Percentiles rank a stretch among this genome's conserved stretches.
Evolutionary conservation across 2,888 invertebrate genomes (phyloP).

Genomic region (Lasioglossum villosulum): DNA sequence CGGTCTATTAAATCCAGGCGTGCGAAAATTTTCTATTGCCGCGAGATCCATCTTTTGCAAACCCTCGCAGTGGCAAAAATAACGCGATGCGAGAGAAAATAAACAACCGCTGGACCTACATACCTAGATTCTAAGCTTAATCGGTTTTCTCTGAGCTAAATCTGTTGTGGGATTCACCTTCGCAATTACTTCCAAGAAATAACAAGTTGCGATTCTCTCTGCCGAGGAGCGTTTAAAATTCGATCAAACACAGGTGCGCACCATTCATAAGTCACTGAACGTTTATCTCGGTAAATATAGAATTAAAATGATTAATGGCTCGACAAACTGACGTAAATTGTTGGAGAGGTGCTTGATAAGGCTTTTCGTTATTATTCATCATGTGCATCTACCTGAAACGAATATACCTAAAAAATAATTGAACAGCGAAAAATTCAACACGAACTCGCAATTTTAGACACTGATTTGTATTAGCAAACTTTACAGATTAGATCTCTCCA

Average conservation of each 20-base stretch:
- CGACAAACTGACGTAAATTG: slow-evolving; percentile 1
- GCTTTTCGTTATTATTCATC: not conserved
- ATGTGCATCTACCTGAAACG: too few relatives aligned
- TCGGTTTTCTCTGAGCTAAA: slow-evolving; percentile 58
- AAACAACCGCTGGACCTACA: slow-evolving; percentile 53
- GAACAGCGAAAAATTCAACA: not conserved
- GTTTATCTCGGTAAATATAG: not conserved
- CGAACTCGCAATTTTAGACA: not conserved
- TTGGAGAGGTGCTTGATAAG: not conserved
- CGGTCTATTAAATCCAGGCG: not conserved
- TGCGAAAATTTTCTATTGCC: slow-evolving; percentile 25
- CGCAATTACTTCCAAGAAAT: slow-evolving; percentile 13
- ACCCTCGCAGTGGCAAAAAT: slow-evolving; percentile 38
- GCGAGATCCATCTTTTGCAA: slow-evolving; percentile 34
- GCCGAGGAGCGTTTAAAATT: not conserved
- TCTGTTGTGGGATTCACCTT: slow-evolving; percentile 30
- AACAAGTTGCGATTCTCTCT: not conserved
- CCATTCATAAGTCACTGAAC: not conserved
- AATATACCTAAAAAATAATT: too few relatives aligned
- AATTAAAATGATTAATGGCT: not conserved
- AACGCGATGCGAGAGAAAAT: slow-evolving; percentile 44
- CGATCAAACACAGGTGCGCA: not conserved
- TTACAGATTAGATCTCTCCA: not conserved
- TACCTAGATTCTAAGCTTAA: slow-evolving; percentile 58
- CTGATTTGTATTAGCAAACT: not conserved